These are phyloP conservation scores for Pseudococcus longispinus DNA, from an alignment of 2,888 invertebrate genomes.

Conservation along the genomic window DNA sequence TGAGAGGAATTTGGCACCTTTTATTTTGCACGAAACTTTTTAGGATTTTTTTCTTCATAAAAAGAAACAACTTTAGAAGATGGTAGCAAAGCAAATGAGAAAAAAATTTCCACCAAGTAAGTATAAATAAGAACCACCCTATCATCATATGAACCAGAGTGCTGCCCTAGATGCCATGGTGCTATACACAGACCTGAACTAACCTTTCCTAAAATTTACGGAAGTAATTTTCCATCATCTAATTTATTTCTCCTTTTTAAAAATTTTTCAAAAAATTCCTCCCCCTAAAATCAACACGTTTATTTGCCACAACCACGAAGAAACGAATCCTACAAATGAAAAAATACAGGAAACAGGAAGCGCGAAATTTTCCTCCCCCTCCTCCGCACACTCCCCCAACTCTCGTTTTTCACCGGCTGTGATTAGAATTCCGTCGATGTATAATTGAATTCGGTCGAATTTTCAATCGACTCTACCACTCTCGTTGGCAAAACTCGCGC, in stretches of 20 bases:
- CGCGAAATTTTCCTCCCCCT: not conserved
- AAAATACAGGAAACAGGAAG: not conserved
- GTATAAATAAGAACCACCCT: too few relatives aligned
- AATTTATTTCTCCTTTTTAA: not conserved
- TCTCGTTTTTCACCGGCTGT: not conserved
- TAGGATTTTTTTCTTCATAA: too few relatives aligned
- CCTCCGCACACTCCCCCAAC: not conserved
- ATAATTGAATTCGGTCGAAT: not conserved
- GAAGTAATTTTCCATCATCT: too few relatives aligned
- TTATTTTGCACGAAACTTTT: too few relatives aligned
- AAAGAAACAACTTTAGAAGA: too few relatives aligned
- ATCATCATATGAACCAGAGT: too few relatives aligned
- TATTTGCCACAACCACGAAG: not conserved
- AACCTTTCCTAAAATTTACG: too few relatives aligned
- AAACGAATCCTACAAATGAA: not conserved
- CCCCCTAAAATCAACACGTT: not conserved
- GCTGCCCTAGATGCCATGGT: too few relatives aligned
- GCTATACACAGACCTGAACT: too few relatives aligned
- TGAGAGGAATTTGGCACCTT: too few relatives aligned
- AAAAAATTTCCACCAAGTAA: too few relatives aligned
- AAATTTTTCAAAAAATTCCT: not conserved
- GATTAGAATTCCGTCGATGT: constrained; percentile 9
- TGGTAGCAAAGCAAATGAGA: too few relatives aligned
- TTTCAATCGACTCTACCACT: not conserved
- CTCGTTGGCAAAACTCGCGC: not conserved